A percentile compares a stretch with the other conserved stretches of the same genome.
Conservation (phyloP, 2,888 invertebrate genomes). For the Listrodromus nycthemerus region DNA sequence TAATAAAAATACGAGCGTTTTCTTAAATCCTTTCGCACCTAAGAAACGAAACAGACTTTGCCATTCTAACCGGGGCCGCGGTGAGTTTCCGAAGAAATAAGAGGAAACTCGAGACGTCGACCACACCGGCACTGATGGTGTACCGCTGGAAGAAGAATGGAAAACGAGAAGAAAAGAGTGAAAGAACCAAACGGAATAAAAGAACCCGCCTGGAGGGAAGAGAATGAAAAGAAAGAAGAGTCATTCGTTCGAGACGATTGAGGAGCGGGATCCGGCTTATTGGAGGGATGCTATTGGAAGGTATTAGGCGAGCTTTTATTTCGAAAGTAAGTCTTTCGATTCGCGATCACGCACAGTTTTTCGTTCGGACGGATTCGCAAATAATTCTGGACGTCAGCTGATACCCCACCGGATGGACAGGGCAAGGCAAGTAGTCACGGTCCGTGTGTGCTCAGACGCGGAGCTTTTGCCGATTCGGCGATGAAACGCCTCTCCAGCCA, state of each 20-base stretch:
- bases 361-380: slow-evolving; percentile 19
- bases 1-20: slow-evolving; percentile 64
- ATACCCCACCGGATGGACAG: background rate
- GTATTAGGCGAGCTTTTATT: slow-evolving; percentile 37
- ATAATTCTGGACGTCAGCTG: background rate
- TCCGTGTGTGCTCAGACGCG: slow-evolving; percentile 38
- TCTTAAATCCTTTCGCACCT: slow-evolving; percentile 59
- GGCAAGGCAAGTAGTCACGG: slow-evolving; percentile 43
- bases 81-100: slow-evolving; percentile 46
- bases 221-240: slow-evolving; percentile 52
- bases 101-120: slow-evolving; percentile 66
- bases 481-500: background rate
- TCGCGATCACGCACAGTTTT: slow-evolving; percentile 21
- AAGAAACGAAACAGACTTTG: slow-evolving; percentile 55
- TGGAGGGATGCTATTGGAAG: slow-evolving; percentile 48
- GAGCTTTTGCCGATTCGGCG: slow-evolving; percentile 10
- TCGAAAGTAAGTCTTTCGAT: slow-evolving; percentile 41
- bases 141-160: slow-evolving; percentile 67
- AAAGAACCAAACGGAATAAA: slow-evolving; percentile 36
- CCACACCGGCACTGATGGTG: slow-evolving; percentile 72
- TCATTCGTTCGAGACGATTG: slow-evolving; percentile 52
- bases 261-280: slow-evolving; percentile 55
- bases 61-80: slow-evolving; percentile 39
- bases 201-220: slow-evolving; percentile 5
- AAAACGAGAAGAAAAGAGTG: slow-evolving; percentile 56